phyloP scores from a whole-genome alignment of 2,797 vertebrate genomes.

The Danio tinwini region DNA sequence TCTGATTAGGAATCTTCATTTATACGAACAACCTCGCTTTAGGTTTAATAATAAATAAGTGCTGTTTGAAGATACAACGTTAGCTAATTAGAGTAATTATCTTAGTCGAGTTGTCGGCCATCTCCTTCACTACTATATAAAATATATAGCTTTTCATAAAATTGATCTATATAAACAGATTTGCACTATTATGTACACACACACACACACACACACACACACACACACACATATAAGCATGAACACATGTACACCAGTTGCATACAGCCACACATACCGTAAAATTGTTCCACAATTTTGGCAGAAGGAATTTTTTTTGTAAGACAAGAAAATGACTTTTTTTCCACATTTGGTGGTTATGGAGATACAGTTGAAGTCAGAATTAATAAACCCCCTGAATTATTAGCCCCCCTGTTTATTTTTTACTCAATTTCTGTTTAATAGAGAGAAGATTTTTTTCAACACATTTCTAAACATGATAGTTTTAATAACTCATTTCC shows the following conservation, averaged over 20 bases:
- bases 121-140: constrained; percentile 39
- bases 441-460: too few relatives aligned
- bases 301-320: constrained; percentile 40
- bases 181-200: constrained; percentile 32
- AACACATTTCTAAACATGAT: too few relatives aligned
- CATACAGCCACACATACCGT: constrained; percentile 32
- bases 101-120: constrained; percentile 19
- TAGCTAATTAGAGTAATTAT: constrained; percentile 32
- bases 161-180: constrained; percentile 45
- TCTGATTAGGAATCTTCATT: constrained; percentile 36
- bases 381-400: too few relatives aligned
- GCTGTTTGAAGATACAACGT: constrained; percentile 47
- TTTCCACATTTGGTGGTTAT: constrained; percentile 16
- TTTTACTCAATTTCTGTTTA: too few relatives aligned
- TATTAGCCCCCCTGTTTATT: too few relatives aligned
- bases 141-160: constrained; percentile 56
- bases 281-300: constrained; percentile 38
- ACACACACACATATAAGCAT: constrained; percentile 9
- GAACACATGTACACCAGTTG: constrained; percentile 23
- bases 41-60: constrained; percentile 59
- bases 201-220: constrained; percentile 12
- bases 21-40: constrained; percentile 35
- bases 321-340: constrained; percentile 19
- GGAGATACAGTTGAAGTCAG: not conserved
- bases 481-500: too few relatives aligned